Base-by-base conservation (phyloP, 2,888 invertebrate species). In the Cryptosula pallasiana region DNA sequence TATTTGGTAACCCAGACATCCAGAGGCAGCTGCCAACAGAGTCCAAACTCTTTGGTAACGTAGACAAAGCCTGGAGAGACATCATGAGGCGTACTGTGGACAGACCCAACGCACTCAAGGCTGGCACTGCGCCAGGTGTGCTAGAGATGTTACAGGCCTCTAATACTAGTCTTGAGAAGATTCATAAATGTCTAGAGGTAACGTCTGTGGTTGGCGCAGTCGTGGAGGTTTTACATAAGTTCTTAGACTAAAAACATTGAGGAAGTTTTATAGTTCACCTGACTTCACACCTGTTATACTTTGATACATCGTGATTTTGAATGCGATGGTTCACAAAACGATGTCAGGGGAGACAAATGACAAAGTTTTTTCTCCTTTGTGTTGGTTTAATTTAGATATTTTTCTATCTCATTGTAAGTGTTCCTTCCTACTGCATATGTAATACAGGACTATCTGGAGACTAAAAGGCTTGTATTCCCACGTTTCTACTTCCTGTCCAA, bases 401-500 rank as follows among this genome's bases (percentile, higher is more conserved):
- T n/a, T n/a, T n/a, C n/a, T n/a, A n/a, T n/a, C n/a, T n/a, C n/a
- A n/a, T n/a, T n/a, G n/a, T n/a, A n/a, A n/a, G n/a, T n/a, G n/a
- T n/a, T n/a, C n/a, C n/a, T n/a, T n/a, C n/a, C n/a, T n/a, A n/a
- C n/a, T n/a, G n/a, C n/a, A n/a, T n/a, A n/a, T n/a, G n/a, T n/a
- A n/a, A n/a, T 27, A 13, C 75, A 83, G 83, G 84, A 84, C 71
- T 84, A 84, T 75, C 76, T 84, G 58, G 84, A 84, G 76, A 83
- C 82, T 1, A 84, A 84, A 77, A 76, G 84, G 69, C 78, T 84
- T 69, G 82, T 82, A 69, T 84, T 84, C 76, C 84, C 84, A 35
- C 75, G 84, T 32, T 83, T 84, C 72, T 84, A 84, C 78, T 84
- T 84, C 76, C 81, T 84, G 72, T 82, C 82, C 76, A 84, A 84